Base-by-base conservation (phyloP, 2,888 invertebrate genomes). In the Torymus auratus region DNA sequence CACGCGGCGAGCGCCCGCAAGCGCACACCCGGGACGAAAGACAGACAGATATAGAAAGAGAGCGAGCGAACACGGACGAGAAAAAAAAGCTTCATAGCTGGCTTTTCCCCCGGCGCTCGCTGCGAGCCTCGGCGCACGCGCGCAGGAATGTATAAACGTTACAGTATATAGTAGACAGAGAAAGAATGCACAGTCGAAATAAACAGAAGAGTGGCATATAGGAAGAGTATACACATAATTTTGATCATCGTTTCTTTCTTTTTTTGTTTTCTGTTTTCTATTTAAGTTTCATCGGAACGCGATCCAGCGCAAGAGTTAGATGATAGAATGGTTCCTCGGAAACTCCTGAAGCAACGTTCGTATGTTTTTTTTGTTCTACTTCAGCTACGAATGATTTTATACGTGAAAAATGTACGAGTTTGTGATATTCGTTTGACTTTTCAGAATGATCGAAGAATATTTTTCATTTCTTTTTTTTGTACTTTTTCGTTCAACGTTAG, bases 121-220 rank as follows among this genome's bases (percentile, higher is more conserved):
- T 64, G n/a, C 58, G 28, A 77, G 67, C 52, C 41, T 41, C 41
- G 41, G 41, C 41, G 41, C 7, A 41, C 41, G 41, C 41, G 41
- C 41, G 41, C 41, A 41, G 41, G 7, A 50, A 68, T 52, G 69
- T 20, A 50, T 58, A 62, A 75, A 64, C 65, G n/a, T 74, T 73
- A 67, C 41, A 41, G 41, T 41, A 41, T 28, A 28, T 62, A 50
- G 52, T 2, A 73, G 52, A 75, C 58, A 75, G 64, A 70, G 70
- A 70, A 71, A 71, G 60, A 52, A 75, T 68, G 20, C 61, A 80
- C 15, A 71, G 55, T 80, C 61, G 50, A 64, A 81, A 73, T 62
- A 78, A 73, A 69, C 17, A 69, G 50, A 73, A 77, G 7, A 77
- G 58, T 79, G 74, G n/a, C 41, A 41, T 71, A 76, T 14, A 71